phyloP scores from a whole-genome alignment of 2,113 vertebrate genomes.

The Natator depressus region DNA sequence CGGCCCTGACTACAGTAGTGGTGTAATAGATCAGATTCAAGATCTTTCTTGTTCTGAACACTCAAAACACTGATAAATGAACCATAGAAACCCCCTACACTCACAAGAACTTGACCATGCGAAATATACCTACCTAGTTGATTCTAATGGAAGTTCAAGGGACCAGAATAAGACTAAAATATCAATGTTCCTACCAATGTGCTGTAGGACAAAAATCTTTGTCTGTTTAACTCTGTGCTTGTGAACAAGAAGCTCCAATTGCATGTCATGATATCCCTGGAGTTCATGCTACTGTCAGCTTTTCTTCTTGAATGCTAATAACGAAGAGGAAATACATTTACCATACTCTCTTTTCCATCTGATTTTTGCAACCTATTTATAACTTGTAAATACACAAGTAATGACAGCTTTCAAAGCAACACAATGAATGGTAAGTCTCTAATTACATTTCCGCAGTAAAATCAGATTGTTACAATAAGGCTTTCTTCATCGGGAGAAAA shows the following conservation, averaged over 20 bases:
- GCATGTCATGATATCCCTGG: rapidly evolving
- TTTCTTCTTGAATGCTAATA: background rate
- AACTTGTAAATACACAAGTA: background rate
- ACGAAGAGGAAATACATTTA: background rate
- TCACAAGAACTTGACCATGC: background rate
- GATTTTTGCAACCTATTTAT: slow-evolving; percentile 21
- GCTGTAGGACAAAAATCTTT: background rate
- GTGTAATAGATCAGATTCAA: background rate
- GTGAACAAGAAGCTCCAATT: background rate
- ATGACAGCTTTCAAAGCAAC: slow-evolving; percentile 11
- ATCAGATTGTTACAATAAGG: background rate
- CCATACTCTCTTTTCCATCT: background rate
- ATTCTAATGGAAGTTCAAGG: background rate
- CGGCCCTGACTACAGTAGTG: too few relatives aligned
- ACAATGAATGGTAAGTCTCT: background rate
- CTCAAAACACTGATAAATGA: background rate
- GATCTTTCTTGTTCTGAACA: background rate
- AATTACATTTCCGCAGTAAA: slow-evolving; percentile 34
- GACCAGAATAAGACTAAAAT: background rate
- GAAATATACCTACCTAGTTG: background rate
- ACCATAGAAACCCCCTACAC: background rate
- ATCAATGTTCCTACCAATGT: background rate
- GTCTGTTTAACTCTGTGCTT: background rate
- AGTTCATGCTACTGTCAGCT: background rate
- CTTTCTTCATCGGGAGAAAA: slow-evolving; percentile 24